Evolutionary conservation across 2,797 vertebrate genomes (phyloP).

Genomic region (Antennarius maculatus): DNA sequence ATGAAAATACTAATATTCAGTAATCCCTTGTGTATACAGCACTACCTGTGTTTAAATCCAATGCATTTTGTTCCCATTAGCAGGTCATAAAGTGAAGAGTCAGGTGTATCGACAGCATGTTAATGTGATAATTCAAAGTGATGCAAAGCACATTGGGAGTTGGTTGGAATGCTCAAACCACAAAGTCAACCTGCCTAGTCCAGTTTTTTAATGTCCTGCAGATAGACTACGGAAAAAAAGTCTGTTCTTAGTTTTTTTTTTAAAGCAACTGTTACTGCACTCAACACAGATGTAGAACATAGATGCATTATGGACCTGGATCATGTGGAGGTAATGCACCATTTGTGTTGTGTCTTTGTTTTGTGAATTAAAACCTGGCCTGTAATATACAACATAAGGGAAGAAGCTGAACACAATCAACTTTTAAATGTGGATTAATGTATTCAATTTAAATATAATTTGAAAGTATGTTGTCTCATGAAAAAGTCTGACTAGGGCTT

Average conservation of each 20-base stretch:
- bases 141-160: slow-evolving; percentile 24
- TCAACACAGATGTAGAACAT: slow-evolving; percentile 10
- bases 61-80: slow-evolving; percentile 1
- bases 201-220: slow-evolving; percentile 27
- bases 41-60: slow-evolving; percentile 9
- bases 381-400: not conserved
- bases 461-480: not conserved
- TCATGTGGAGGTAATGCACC: not conserved
- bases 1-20: too few relatives aligned
- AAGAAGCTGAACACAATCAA: not conserved
- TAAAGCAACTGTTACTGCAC: not conserved
- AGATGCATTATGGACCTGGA: not conserved
- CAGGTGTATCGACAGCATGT: slow-evolving; percentile 17
- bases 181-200: slow-evolving; percentile 6
- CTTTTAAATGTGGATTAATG: not conserved
- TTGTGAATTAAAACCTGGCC: not conserved
- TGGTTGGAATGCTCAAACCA: slow-evolving; percentile 15
- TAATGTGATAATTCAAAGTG: slow-evolving; percentile 43
- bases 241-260: slow-evolving; percentile 21
- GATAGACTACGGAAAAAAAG: not conserved
- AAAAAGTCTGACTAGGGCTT: not conserved
- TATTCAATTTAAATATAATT: not conserved
- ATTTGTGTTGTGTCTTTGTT: not conserved
- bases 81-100: slow-evolving; percentile 38
- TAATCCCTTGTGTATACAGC: not conserved